phyloP scores from a whole-genome alignment of 2,888 invertebrate species.

The Melieria crassipennis region DNA sequence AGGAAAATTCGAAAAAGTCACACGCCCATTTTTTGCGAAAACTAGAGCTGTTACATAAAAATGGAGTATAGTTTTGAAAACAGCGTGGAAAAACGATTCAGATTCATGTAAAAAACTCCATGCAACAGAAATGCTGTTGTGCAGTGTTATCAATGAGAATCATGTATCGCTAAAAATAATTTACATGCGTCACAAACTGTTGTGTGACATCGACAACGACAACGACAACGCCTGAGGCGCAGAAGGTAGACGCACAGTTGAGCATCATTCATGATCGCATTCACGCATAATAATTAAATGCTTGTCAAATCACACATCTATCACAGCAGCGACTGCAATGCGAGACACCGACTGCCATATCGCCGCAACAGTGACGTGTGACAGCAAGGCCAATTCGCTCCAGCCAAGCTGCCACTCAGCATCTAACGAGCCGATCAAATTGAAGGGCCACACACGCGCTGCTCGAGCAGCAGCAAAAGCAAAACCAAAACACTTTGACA shows the following conservation, averaged over 20 bases:
- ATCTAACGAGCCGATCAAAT: slow-evolving; percentile 32
- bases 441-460: slow-evolving; percentile 25
- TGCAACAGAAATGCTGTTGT: no score
- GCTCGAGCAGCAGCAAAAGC: slow-evolving; percentile 10
- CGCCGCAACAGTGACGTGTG: no score
- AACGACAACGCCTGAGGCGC: background rate
- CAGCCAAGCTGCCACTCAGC: slow-evolving; percentile 28
- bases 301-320: slow-evolving; percentile 50
- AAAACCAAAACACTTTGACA: background rate
- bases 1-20: no score
- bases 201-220: slow-evolving; percentile 10
- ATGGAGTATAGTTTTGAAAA: no score
- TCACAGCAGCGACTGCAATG: slow-evolving; percentile 24
- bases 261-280: slow-evolving; percentile 35
- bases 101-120: no score
- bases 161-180: no score
- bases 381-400: slow-evolving; percentile 9
- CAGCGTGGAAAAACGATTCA: no score
- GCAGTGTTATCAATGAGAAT: no score
- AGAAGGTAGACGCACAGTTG: background rate
- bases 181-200: no score
- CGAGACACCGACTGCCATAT: background rate
- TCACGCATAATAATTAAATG: slow-evolving; percentile 46
- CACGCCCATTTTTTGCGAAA: no score
- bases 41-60: no score